phyloP scores from a whole-genome alignment of 2,888 invertebrate species.

The Phyllotreta striolata region DNA sequence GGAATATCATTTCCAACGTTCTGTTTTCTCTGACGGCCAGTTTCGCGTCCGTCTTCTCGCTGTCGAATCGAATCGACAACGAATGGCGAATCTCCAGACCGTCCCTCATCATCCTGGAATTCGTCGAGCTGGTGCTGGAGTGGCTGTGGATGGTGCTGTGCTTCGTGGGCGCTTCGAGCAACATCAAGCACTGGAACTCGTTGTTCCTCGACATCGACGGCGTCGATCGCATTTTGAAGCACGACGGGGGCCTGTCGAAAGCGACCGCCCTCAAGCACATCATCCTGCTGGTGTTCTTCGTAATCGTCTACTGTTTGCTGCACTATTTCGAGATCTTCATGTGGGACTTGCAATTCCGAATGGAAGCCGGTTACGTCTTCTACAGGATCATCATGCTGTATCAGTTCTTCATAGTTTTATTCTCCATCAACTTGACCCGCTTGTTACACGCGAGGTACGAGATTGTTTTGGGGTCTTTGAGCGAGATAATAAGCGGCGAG shows the following conservation, averaged over 20 bases:
- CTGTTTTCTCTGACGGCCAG: background rate
- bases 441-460: slow-evolving; percentile 27
- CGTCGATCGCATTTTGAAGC: background rate
- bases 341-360: slow-evolving; percentile 10
- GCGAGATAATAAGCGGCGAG: slow-evolving; percentile 12
- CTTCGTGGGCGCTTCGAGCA: background rate
- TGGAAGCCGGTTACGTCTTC: slow-evolving; percentile 34
- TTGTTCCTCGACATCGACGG: background rate
- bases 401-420: slow-evolving; percentile 29
- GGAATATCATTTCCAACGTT: background rate
- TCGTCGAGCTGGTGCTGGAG: slow-evolving; percentile 1
- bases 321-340: slow-evolving; percentile 27
- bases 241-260: background rate
- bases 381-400: slow-evolving; percentile 35
- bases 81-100: background rate
- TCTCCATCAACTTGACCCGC: slow-evolving; percentile 15
- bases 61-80: background rate
- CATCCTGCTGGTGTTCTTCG: background rate
- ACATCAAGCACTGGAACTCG: slow-evolving; percentile 5
- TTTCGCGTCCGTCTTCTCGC: background rate
- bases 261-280: background rate
- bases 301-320: background rate
- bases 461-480: slow-evolving; percentile 19
- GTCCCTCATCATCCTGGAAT: background rate
- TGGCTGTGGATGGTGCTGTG: background rate